Evolutionary conservation across 2,888 invertebrate genomes (phyloP), one percentile per base, ranked within the genome.

Genomic region (Zhuqinia jingwanae): DNA sequence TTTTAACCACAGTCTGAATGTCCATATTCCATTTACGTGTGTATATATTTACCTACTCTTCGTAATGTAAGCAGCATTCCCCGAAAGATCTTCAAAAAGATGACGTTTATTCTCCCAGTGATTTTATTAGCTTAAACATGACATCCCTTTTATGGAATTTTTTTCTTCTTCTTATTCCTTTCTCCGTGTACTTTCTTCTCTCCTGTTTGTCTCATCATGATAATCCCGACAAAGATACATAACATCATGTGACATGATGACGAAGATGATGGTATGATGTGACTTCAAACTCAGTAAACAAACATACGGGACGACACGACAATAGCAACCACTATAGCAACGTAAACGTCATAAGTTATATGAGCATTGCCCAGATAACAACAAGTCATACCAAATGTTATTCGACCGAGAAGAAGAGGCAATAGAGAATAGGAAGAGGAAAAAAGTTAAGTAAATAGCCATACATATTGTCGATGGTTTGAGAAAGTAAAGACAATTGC

Each of bases 81-180:
- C 45, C 42, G 25, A 25, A 56, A 60, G 22, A 60, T 56, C 15
- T 60, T 65, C 42, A 50, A 45, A 79, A 79, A 63, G 30, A 47
- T 73, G 70, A 47, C 45, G 27, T 56, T 80, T 79, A n/a, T 50
- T 68, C 27, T 68, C 47, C 25, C 81, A 45, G 45, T 82, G 73
- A 73, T 73, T 82, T 82, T 82, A 82, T 82, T 73, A 73, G 73
- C 73, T 82, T 36, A 73, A 82, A 75, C 73, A 82, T 73, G 73
- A 73, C 63, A 75, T 73, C 70, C 56, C 17, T 73, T 77, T 60
- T 82, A 82, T 50, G 50, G 25, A 73, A 30, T 82, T 75, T 73
- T 27, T 58, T 56, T 47, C 47, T 17, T 36, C 25, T 11, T 68
- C 30, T 20, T 0, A n/a, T n/a, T n/a, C 17, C 30, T 30, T 58